Evolutionary conservation across 2,113 vertebrate genomes (phyloP), one percentile per base, ranked within the genome.

Genomic region (Microcebus tavaratra): DNA sequence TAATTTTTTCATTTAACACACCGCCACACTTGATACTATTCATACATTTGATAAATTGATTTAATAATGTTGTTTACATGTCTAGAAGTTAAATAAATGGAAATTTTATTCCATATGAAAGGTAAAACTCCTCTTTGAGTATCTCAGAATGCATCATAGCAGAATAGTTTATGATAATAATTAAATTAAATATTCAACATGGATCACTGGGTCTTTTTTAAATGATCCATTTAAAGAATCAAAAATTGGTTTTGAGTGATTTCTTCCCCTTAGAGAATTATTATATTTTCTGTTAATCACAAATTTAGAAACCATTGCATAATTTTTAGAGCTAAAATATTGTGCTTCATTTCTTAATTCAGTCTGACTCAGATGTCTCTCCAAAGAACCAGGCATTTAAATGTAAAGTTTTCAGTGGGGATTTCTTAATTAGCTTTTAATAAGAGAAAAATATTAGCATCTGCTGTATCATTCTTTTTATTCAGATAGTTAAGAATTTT

Each of bases 381-480:
- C 53, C 5, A 1, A 96, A 57, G 61, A 70, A 61, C 11, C 23
- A 57, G 27, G 31, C 39, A 61, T 73, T 95, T 86, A 90, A 79
- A 85, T 61, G 34, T 59, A 85, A 90, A 95, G 31, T 15, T 97
- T 97, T 86, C 68, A 75, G 23, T 55, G 42, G 83, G 5, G 36
- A 92, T 92, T 82, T 86, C 68, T 82, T 95, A 92, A 96, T 96
- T 95, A 67, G 42, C 12, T 95, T 90, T 91, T 91, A 88, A 89
- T 95, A 93, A 92, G 20, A 76, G 72, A 89, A 88, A 91, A 84
- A 59, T 87, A 93, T 65, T 59, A 92, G 11, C 72, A 88, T 31
- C 45, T 83, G 36, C 8, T 59, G 0, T 68, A 23, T 75, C 42
- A 48, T 89, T 82, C 18, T 75, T 92, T 84, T 90, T 65, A 81